Conservation (phyloP, 1,140 invertebrate genomes). For the Trichonephila clavata region DNA sequence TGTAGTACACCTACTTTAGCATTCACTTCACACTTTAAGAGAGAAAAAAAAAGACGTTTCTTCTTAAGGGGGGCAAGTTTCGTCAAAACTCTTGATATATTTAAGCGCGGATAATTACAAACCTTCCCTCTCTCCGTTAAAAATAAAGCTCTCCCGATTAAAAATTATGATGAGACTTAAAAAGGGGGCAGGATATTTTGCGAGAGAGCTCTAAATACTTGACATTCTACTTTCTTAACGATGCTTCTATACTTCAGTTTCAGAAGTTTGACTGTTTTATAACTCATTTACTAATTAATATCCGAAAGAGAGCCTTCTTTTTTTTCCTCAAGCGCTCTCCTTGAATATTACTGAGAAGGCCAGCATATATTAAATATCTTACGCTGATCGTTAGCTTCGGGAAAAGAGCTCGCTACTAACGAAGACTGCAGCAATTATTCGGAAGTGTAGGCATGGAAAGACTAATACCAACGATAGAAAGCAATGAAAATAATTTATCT, state of each 20-base stretch:
- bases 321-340: not conserved
- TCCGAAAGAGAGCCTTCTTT: not conserved
- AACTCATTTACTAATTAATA: slow-evolving; percentile 41
- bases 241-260: slow-evolving; percentile 12
- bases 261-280: slow-evolving; percentile 33
- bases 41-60: not conserved
- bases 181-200: not conserved
- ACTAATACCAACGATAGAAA: not conserved
- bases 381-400: not conserved
- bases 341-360: not conserved
- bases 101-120: slow-evolving; percentile 14
- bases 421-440: slow-evolving; percentile 1
- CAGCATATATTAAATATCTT: slow-evolving; percentile 27
- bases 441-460: not conserved
- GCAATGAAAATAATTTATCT: slow-evolving; percentile 37
- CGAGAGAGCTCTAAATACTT: not conserved
- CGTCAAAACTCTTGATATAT: not conserved
- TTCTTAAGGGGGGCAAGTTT: not conserved
- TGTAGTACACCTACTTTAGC: not conserved
- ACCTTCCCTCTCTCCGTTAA: not conserved
- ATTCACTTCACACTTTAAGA: not conserved
- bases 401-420: not conserved
- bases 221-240: slow-evolving; percentile 24
- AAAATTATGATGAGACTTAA: slow-evolving; percentile 19
- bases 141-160: slow-evolving; percentile 1